A percentile compares a stretch with the other conserved stretches of the same genome.
Conservation (phyloP, 2,888 invertebrate species). For the Mimas tiliae region DNA sequence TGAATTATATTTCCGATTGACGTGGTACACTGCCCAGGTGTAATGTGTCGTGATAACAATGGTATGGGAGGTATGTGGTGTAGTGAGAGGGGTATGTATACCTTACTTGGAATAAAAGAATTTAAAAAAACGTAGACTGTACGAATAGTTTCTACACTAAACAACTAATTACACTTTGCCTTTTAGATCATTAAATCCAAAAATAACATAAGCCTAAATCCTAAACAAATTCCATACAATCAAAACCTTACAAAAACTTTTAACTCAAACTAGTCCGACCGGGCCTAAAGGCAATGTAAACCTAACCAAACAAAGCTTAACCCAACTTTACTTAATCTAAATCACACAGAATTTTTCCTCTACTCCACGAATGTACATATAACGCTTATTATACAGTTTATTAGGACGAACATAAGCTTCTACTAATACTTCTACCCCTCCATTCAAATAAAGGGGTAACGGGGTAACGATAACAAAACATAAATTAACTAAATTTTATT, state of each 20-base stretch:
- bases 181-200: background rate
- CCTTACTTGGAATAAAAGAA: too few species aligned
- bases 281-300: background rate
- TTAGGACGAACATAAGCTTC: slow-evolving; percentile 11
- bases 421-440: background rate
- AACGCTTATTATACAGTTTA: slow-evolving; percentile 11
- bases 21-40: background rate
- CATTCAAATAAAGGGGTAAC: background rate
- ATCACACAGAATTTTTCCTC: background rate
- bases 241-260: background rate
- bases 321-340: slow-evolving; percentile 4
- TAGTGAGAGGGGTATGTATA: too few species aligned
- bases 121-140: too few species aligned
- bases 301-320: slow-evolving; percentile 17
- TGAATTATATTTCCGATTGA: slow-evolving; percentile 1
- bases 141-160: background rate
- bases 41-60: too few species aligned
- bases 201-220: background rate
- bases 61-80: too few species aligned
- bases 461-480: slow-evolving; percentile 15
- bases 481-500: slow-evolving; percentile 10
- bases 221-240: slow-evolving; percentile 1
- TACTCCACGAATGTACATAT: background rate
- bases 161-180: background rate
- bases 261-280: background rate